Base-by-base conservation (phyloP, 2,113 vertebrate genomes). In the Limanda limanda region DNA sequence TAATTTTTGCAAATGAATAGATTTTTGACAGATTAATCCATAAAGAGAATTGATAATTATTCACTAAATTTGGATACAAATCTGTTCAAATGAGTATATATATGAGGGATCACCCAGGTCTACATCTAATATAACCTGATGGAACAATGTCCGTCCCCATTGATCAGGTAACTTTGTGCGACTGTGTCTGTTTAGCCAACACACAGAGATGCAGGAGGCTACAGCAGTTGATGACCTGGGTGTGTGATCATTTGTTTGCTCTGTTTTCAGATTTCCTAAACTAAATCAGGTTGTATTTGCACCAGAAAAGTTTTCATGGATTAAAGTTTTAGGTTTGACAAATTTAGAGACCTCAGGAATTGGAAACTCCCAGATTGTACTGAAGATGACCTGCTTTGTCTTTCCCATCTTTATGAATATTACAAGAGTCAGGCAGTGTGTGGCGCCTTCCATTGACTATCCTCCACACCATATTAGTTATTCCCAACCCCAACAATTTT, bases 151-250 rank as follows among this genome's bases (percentile, higher is more conserved):
- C 27, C 27, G 5, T 31, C 31, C 6, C 27, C 6, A 31, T 31
- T 31, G 31, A 31, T 31, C 31, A 31, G 31, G 31, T 68, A 65
- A 55, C 25, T 45, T 63, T 37, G 56, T 67, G 69, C 35, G 54
- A 42, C 25, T 20, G 23, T 4, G 67, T 62, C 21, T 86, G 67
- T 87, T 90, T 86, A 81, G 67, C 58, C 54, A 79, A 82, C 61
- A 73, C 45, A 59, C 11, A 55, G 8, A 66, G 62, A 76, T 71
- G 70, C 68, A 71, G 35, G 57, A 71, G 42, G 35, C 11, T 13
- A 12, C 42, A 13, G 42, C 23, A 63, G 54, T 48, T 79, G 51
- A 63, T 81, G 47, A 51, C 7, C 48, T 51, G 12, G 42, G 10
- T 27, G 57, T 57, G 17, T 72, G 35, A 48, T 71, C 12, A 25